Evolutionary conservation across 2,797 vertebrate genomes (phyloP).

Genomic region (Leucoraja ocellata): DNA sequence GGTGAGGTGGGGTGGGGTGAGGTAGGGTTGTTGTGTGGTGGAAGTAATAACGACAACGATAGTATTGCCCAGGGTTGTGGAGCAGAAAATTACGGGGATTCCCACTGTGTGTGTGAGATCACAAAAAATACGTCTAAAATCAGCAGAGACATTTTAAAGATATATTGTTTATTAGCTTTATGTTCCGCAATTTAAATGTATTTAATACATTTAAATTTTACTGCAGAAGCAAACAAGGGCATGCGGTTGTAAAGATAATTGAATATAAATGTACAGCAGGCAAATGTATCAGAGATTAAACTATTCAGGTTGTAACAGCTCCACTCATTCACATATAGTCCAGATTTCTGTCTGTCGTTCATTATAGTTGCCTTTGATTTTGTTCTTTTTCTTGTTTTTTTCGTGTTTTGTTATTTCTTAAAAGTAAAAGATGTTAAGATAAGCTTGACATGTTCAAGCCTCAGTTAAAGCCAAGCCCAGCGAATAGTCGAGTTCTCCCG

Average conservation of each 20-base stretch:
- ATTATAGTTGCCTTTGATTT: not conserved
- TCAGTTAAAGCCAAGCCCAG: not conserved
- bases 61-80: too few relatives aligned
- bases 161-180: not conserved
- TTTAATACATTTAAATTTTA: not conserved
- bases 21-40: too few relatives aligned
- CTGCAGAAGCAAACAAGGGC: not conserved
- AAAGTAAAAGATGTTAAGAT: not conserved
- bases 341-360: not conserved
- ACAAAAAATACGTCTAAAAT: not conserved
- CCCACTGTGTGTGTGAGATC: not conserved
- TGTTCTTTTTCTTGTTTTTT: not conserved
- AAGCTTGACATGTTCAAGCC: not conserved
- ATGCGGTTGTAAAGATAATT: not conserved
- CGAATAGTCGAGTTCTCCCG: not conserved
- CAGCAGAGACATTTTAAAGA: not conserved
- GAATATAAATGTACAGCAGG: not conserved
- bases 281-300: not conserved
- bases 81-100: not conserved
- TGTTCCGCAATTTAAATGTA: not conserved
- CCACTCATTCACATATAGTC: not conserved
- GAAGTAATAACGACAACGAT: too few relatives aligned
- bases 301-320: not conserved
- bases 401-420: not conserved
- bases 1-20: too few relatives aligned